Evolutionary conservation across 92 coral and sea anemone genomes (phyloP).

Genomic region (Meandrina meandrites): DNA sequence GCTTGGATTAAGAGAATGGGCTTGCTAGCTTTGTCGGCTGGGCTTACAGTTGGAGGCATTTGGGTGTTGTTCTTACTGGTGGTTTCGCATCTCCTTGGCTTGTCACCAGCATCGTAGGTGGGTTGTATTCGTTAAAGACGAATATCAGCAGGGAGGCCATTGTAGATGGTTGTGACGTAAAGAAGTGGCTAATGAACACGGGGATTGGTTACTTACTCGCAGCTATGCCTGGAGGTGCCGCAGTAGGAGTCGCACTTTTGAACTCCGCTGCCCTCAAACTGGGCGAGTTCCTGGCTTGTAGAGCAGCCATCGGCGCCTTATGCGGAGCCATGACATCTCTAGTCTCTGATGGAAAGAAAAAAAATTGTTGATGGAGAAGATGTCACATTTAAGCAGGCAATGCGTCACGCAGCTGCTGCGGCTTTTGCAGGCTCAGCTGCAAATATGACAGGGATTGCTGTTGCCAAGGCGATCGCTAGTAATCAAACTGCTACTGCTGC

Average conservation of each 20-base stretch:
- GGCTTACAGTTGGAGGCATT: conserved; percentile 21
- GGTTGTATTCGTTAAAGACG: conserved; percentile 7
- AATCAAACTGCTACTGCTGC: conserved; percentile 12
- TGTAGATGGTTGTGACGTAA: conserved; percentile 23
- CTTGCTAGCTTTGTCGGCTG: conserved; percentile 11
- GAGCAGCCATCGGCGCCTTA: conserved; percentile 40
- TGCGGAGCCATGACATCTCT: conserved; percentile 33
- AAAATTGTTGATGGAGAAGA: conserved; percentile 46
- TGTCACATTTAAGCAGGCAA: conserved; percentile 37
- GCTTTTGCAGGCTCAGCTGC: conserved; percentile 38
- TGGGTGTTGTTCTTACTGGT: conserved; percentile 5
- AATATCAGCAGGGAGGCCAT: conserved; percentile 26
- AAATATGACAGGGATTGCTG: conserved; percentile 39
- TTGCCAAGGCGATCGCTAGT: conserved; percentile 32
- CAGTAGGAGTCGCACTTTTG: conserved; percentile 33
- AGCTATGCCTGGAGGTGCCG: conserved; percentile 46
- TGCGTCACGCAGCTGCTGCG: conserved; percentile 24
- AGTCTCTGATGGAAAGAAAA: conserved; percentile 32
- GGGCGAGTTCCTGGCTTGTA: conserved; percentile 26
- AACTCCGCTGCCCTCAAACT: neutral
- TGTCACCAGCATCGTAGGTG: conserved; percentile 22
- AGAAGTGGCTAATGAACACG: conserved; percentile 34
- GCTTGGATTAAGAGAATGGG: conserved; percentile 21
- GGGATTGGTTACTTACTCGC: conserved; percentile 49
- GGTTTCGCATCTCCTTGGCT: conserved; percentile 44